phyloP scores from a whole-genome alignment of 2,888 invertebrate genomes.

The Pogonocherus hispidulus region DNA sequence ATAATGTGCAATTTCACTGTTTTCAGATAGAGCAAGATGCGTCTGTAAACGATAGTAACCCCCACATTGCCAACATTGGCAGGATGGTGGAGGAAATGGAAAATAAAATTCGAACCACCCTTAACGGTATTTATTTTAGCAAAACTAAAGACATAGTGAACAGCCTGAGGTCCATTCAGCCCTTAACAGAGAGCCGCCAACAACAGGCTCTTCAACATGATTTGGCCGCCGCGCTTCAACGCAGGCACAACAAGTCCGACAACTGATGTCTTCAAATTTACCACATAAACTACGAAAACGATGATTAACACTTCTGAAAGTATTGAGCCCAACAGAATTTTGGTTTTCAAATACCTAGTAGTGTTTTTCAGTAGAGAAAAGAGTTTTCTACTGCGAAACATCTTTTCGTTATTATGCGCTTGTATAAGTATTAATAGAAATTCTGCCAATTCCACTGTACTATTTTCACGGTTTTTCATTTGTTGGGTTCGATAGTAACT shows the following conservation, averaged over 20 bases:
- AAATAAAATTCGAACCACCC: constrained; percentile 97
- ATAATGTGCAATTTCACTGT: background rate
- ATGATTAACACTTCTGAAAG: constrained; percentile 33
- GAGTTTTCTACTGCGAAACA: constrained; percentile 6
- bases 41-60: constrained; percentile 90
- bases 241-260: constrained; percentile 80
- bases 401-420: constrained; percentile 9
- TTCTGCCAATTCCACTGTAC: constrained; percentile 13
- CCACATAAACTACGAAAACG: constrained; percentile 49
- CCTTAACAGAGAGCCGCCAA: constrained; percentile 86
- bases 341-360: background rate
- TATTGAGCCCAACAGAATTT: constrained; percentile 15
- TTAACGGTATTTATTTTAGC: constrained; percentile 99
- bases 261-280: constrained; percentile 63
- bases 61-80: constrained; percentile 99
- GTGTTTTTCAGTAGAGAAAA: background rate
- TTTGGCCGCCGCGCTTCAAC: constrained; percentile 85
- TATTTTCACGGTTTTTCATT: constrained; percentile 5
- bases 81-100: constrained; percentile 99
- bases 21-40: constrained; percentile 91
- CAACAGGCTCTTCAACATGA: constrained; percentile 89
- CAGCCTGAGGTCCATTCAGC: constrained; percentile 83
- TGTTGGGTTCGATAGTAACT: constrained; percentile 15
- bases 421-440: constrained; percentile 23
- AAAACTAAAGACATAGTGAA: constrained; percentile 99